Evolutionary conservation across 2,888 invertebrate genomes (phyloP).

Genomic region (Drosophila borborema): DNA sequence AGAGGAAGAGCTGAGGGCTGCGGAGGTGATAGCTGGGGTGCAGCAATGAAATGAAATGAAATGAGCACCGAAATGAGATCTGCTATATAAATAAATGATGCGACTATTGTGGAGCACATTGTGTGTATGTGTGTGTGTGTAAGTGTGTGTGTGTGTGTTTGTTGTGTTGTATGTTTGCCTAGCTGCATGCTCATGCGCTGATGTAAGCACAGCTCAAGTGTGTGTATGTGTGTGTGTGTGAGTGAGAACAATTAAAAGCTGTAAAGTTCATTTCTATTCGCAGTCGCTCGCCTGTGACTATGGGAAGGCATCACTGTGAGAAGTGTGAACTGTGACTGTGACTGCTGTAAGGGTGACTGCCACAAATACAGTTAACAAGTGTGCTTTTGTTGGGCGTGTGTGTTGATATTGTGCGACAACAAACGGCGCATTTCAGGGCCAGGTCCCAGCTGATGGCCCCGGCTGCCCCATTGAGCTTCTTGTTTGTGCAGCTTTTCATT

Average conservation of each 20-base stretch:
- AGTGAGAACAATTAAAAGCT: slow-evolving; percentile 53
- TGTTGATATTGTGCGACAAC: slow-evolving; percentile 41
- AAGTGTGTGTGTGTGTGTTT: slow-evolving; percentile 13
- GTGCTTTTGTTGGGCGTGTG: slow-evolving; percentile 16
- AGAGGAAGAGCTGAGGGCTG: accelerated
- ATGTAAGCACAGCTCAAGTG: slow-evolving; percentile 61
- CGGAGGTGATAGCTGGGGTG: neutral
- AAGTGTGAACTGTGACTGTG: slow-evolving; percentile 15
- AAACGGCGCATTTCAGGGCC: slow-evolving; percentile 65
- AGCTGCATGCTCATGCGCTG: slow-evolving; percentile 79
- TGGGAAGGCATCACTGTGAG: slow-evolving; percentile 27
- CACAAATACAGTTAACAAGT: slow-evolving; percentile 40
- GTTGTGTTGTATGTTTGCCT: slow-evolving; percentile 25
- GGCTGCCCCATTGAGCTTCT: slow-evolving; percentile 16
- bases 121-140: slow-evolving; percentile 6
- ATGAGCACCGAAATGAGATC: slow-evolving; percentile 69
- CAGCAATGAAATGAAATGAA: slow-evolving; percentile 52
- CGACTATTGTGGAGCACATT: slow-evolving; percentile 18
- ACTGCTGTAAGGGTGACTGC: slow-evolving; percentile 28
- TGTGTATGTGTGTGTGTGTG: slow-evolving; percentile 19
- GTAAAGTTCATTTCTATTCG: slow-evolving; percentile 63
- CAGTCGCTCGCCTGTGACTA: slow-evolving; percentile 41
- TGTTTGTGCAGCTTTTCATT: slow-evolving; percentile 30
- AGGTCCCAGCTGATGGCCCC: slow-evolving; percentile 27
- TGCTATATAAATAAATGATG: slow-evolving; percentile 70